Conservation (phyloP, 2,888 invertebrate species). For the Tortrix viridana region DNA sequence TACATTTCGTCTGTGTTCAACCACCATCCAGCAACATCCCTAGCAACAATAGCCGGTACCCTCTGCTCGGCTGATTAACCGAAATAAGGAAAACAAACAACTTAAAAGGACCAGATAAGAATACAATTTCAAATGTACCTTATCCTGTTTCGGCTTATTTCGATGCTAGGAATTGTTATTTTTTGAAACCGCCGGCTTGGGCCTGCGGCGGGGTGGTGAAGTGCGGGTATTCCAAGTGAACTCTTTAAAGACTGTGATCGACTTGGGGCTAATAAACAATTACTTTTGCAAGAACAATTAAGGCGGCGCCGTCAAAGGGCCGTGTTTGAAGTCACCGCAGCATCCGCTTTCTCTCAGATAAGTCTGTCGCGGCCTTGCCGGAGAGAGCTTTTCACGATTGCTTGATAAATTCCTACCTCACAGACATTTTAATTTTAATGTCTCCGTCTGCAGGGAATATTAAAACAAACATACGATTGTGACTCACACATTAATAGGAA, state of each 20-base stretch:
- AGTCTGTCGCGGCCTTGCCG: slow-evolving; percentile 74
- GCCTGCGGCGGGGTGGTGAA: neutral
- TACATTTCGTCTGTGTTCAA: neutral
- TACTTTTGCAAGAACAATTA: slow-evolving; percentile 76
- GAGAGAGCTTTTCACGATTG: slow-evolving; percentile 78
- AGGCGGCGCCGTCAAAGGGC: slow-evolving; percentile 71
- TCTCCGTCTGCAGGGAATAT: slow-evolving; percentile 52
- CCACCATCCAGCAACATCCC: neutral
- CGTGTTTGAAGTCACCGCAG: slow-evolving; percentile 73
- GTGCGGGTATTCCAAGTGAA: slow-evolving; percentile 26
- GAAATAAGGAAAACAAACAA: slow-evolving; percentile 29
- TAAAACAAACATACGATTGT: slow-evolving; percentile 52
- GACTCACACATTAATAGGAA: slow-evolving; percentile 58
- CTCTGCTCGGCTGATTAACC: slow-evolving; percentile 4
- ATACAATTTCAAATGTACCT: slow-evolving; percentile 10
- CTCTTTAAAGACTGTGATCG: slow-evolving; percentile 39
- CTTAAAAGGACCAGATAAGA: slow-evolving; percentile 5
- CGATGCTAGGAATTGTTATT: slow-evolving; percentile 9
- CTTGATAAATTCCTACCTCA: slow-evolving; percentile 74
- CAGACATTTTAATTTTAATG: slow-evolving; percentile 52
- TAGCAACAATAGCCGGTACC: slow-evolving; percentile 17
- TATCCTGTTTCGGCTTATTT: slow-evolving; percentile 8
- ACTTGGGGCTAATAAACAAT: slow-evolving; percentile 56
- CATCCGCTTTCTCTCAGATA: slow-evolving; percentile 80
- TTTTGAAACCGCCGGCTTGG: slow-evolving; percentile 1